Evolutionary conservation across 2,888 invertebrate species (phyloP).

Genomic region (Drosophila diplacantha): DNA sequence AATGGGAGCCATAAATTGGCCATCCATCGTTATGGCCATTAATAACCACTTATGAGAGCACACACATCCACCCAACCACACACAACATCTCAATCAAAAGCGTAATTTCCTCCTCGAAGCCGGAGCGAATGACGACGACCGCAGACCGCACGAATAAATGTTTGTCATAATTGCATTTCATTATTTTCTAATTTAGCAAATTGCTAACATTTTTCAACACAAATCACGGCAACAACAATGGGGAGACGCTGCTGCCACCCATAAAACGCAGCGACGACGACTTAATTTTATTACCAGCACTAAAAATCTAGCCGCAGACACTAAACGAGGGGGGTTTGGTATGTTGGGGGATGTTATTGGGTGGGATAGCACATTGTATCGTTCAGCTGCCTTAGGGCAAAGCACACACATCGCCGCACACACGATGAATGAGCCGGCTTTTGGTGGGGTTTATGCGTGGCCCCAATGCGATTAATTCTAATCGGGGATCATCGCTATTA

Average conservation of each 20-base stretch:
- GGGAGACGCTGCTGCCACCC: slow-evolving; percentile 23
- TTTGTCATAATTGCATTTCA: slow-evolving; percentile 75
- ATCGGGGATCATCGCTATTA: slow-evolving; percentile 19
- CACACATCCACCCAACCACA: background rate
- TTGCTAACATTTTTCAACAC: slow-evolving; percentile 63
- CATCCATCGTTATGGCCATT: slow-evolving; percentile 48
- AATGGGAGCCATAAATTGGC: slow-evolving; percentile 48
- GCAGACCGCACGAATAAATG: slow-evolving; percentile 67
- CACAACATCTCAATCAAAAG: slow-evolving; percentile 43
- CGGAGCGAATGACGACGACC: slow-evolving; percentile 47
- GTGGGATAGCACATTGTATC: slow-evolving; percentile 41
- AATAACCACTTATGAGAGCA: slow-evolving; percentile 57
- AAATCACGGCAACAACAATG: slow-evolving; percentile 50
- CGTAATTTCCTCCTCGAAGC: slow-evolving; percentile 44
- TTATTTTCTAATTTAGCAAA: slow-evolving; percentile 75
- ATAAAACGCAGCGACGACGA: slow-evolving; percentile 68
- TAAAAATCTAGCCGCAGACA: slow-evolving; percentile 70
- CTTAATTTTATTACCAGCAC: slow-evolving; percentile 70
- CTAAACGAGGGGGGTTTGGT: slow-evolving; percentile 33
- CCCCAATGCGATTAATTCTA: slow-evolving; percentile 20
- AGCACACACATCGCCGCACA: slow-evolving; percentile 7
- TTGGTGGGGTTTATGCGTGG: slow-evolving; percentile 28
- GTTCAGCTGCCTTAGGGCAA: slow-evolving; percentile 48
- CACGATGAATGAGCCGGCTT: slow-evolving; percentile 6
- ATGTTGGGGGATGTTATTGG: background rate